Conservation (phyloP, 2,113 vertebrate genomes). For the Cryptomyrus ogoouensis region DNA sequence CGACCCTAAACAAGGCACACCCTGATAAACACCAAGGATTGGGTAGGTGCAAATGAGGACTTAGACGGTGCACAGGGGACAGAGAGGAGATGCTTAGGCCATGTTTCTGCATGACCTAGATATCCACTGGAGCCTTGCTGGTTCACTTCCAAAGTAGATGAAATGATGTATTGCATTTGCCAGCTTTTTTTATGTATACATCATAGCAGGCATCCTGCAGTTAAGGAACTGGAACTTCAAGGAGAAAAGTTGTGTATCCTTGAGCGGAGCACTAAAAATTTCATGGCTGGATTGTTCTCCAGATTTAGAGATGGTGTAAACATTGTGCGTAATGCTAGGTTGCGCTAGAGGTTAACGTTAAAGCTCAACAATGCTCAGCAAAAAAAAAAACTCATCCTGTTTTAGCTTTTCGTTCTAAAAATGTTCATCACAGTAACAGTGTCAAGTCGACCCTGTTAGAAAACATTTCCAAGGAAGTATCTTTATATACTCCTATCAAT, state of each 20-base stretch:
- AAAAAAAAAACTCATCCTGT: neutral
- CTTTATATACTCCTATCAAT: neutral
- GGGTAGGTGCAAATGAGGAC: neutral
- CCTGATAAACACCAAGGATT: neutral
- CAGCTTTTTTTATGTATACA: neutral
- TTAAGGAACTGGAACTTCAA: neutral
- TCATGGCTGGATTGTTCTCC: neutral
- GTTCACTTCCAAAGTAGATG: neutral
- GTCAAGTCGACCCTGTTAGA: neutral
- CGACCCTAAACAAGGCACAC: neutral
- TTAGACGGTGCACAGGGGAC: neutral
- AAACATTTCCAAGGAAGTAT: neutral
- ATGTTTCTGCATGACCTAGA: conserved; percentile 10
- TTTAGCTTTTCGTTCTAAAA: neutral
- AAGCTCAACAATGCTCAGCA: neutral
- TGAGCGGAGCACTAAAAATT: neutral
- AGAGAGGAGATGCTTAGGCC: neutral
- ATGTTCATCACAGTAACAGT: neutral
- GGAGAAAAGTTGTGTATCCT: neutral
- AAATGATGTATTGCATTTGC: neutral
- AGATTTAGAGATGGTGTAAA: neutral
- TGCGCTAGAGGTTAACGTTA: neutral
- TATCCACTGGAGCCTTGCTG: neutral
- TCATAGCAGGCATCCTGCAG: neutral
- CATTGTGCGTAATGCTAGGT: neutral